Evolutionary conservation across 2,888 invertebrate genomes (phyloP).

Genomic region (Myopa tessellatipennis): DNA sequence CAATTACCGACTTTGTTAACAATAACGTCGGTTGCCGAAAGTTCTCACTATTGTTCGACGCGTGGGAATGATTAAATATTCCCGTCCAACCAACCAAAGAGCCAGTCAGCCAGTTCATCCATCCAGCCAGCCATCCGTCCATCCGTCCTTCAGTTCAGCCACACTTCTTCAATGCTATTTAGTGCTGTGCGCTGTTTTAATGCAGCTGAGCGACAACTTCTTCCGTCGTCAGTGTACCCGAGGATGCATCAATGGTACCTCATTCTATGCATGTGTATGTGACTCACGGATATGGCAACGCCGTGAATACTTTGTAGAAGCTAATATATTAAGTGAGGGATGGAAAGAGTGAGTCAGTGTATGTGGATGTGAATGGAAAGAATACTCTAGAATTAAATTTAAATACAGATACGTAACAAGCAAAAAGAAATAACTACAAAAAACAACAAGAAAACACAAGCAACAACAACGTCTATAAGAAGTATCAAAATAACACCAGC

Average conservation of each 20-base stretch:
- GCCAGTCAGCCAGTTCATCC: conserved; percentile 41
- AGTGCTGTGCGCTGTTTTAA: background rate
- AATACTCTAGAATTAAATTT: background rate
- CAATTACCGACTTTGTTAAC: conserved; percentile 48
- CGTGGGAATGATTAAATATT: conserved; percentile 52
- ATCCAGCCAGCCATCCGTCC: conserved; percentile 8
- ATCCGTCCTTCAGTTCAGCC: conserved; percentile 15
- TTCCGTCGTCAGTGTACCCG: conserved; percentile 3
- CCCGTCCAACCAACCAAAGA: conserved; percentile 34
- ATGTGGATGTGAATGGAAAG: background rate
- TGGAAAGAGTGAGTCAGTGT: background rate
- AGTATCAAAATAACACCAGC: no score
- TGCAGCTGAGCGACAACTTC: background rate
- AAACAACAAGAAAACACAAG: no score
- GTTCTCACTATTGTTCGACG: conserved; percentile 51
- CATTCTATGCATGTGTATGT: background rate
- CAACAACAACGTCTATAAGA: no score
- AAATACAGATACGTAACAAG: background rate
- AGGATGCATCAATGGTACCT: conserved; percentile 15
- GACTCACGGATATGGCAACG: conserved; percentile 15
- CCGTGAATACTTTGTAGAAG: background rate
- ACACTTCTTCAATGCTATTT: background rate
- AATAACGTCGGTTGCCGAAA: conserved; percentile 47
- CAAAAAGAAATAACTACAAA: no score
- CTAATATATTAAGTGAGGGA: background rate